phyloP scores from a whole-genome alignment of 1,140 invertebrate genomes.

The Uloborus diversus region DNA sequence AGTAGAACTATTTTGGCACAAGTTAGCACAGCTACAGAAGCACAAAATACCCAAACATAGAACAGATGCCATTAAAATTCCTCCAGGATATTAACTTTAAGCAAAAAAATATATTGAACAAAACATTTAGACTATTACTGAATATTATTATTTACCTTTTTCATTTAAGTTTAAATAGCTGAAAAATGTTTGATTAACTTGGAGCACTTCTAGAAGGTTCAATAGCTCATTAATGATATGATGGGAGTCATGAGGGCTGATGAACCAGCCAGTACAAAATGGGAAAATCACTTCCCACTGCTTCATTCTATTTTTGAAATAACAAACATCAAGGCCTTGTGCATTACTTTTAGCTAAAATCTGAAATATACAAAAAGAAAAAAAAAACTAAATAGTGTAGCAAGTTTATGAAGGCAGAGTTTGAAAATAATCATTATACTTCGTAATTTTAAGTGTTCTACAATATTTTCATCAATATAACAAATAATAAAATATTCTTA shows the following conservation, averaged over 20 bases:
- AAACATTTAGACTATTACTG: background rate
- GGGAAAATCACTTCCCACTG: slow-evolving; percentile 43
- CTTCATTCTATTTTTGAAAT: slow-evolving; percentile 24
- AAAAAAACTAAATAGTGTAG: background rate
- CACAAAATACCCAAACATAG: background rate
- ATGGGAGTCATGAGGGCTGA: background rate
- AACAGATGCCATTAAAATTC: background rate
- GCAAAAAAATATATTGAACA: background rate
- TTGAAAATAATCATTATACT: background rate
- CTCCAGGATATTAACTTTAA: background rate
- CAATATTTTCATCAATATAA: background rate
- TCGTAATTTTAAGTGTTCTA: background rate
- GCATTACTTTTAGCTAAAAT: slow-evolving; percentile 35
- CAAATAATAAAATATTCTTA: background rate
- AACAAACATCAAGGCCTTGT: slow-evolving; percentile 6
- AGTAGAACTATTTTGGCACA: too few relatives aligned
- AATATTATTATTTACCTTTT: slow-evolving; percentile 27
- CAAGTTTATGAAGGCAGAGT: background rate
- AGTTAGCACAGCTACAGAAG: background rate
- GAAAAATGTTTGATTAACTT: slow-evolving; percentile 39
- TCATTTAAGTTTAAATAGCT: slow-evolving; percentile 3
- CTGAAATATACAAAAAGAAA: slow-evolving; percentile 2
- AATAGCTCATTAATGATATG: slow-evolving; percentile 8
- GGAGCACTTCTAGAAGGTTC: background rate
- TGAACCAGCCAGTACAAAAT: slow-evolving; percentile 34